A percentile compares a stretch with the other conserved stretches of the same genome.
Conservation (phyloP, 2,797 vertebrate genomes). For the Pseudopleuronectes americanus region DNA sequence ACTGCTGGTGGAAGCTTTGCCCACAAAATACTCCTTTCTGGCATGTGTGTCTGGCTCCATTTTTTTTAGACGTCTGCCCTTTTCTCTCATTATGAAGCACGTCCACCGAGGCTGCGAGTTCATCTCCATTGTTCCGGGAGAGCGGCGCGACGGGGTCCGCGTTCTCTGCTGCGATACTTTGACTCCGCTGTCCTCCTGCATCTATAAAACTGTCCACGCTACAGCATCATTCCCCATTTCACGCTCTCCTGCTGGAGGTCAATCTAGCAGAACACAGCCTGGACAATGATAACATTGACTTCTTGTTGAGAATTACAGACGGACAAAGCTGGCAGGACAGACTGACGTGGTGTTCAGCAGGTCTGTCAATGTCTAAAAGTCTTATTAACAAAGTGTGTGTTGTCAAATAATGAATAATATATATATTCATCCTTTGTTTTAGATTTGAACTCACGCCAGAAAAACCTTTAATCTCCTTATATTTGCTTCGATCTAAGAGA, state of each 20-base stretch:
- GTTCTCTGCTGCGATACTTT: slow-evolving; percentile 12
- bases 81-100: no score
- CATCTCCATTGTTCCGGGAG: background rate
- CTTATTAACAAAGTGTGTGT: background rate
- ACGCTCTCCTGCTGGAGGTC: slow-evolving; percentile 37
- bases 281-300: slow-evolving; percentile 12
- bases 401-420: slow-evolving; percentile 1
- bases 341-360: background rate
- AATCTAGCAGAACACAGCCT: slow-evolving; percentile 29
- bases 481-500: background rate
- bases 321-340: background rate
- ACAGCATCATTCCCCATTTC: slow-evolving; percentile 26
- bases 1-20: background rate
- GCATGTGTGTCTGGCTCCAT: no score
- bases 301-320: background rate
- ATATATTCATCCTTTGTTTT: slow-evolving; percentile 7
- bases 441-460: background rate
- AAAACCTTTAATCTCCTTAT: slow-evolving; percentile 5
- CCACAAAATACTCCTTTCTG: background rate
- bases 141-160: background rate
- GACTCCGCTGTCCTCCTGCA: slow-evolving; percentile 6
- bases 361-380: slow-evolving; percentile 12
- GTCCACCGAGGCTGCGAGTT: background rate
- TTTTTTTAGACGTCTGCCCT: background rate
- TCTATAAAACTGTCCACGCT: slow-evolving; percentile 5